Conservation (phyloP, 2,797 vertebrate genomes). For the Prionace glauca region DNA sequence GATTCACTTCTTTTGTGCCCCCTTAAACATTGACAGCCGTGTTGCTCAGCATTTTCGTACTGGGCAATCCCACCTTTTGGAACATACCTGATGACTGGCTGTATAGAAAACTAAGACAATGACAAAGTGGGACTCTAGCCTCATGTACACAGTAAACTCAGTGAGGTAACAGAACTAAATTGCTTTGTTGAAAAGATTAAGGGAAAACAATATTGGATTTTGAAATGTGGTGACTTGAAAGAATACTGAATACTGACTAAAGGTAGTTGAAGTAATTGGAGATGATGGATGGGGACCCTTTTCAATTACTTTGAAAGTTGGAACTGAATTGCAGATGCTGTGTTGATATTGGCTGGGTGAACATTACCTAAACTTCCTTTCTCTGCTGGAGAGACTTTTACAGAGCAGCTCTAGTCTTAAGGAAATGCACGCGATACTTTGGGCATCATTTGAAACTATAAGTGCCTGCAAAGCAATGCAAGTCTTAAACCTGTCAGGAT, state of each 20-base stretch:
- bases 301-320: constrained; percentile 25
- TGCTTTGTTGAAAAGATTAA: not conserved
- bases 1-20: not conserved
- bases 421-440: not conserved
- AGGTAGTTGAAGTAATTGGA: constrained; percentile 6
- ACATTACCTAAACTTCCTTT: not conserved
- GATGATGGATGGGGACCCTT: not conserved
- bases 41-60: not conserved
- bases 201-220: not conserved
- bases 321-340: constrained; percentile 18
- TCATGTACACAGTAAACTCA: not conserved
- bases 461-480: not conserved
- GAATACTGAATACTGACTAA: not conserved
- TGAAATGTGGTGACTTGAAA: constrained; percentile 16
- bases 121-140: not conserved
- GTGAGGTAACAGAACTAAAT: not conserved
- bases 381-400: not conserved
- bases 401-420: not conserved
- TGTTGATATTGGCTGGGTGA: constrained; percentile 22
- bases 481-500: not conserved
- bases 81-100: not conserved
- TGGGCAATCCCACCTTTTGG: not conserved
- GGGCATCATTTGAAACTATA: not conserved
- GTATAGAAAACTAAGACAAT: not conserved
- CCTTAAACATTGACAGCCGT: not conserved